Evolutionary conservation across 1,140 invertebrate genomes (phyloP).

Genomic region (Drosophila persimilis): DNA sequence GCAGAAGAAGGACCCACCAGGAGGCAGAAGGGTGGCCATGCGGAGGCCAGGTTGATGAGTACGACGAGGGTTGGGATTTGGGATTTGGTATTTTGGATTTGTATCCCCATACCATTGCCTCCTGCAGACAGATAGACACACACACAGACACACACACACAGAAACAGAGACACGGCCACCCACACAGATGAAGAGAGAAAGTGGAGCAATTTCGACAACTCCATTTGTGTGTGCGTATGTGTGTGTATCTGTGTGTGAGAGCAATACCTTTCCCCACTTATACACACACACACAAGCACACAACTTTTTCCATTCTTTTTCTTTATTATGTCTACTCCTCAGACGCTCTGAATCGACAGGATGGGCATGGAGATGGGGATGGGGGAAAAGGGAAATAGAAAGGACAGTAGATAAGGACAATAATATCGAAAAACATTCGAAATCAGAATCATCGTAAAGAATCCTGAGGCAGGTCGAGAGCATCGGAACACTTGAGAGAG

Average conservation of each 20-base stretch:
- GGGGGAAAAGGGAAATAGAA: slow-evolving; percentile 16
- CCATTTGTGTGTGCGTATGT: slow-evolving; percentile 49
- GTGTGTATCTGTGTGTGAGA: slow-evolving; percentile 20
- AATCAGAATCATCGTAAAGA: slow-evolving; percentile 30
- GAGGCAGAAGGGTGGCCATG: slow-evolving; percentile 17
- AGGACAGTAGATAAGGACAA: slow-evolving; percentile 17
- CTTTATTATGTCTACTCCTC: slow-evolving; percentile 69
- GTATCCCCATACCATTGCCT: slow-evolving; percentile 3
- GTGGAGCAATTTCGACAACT: slow-evolving; percentile 75
- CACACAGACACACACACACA: slow-evolving; percentile 16
- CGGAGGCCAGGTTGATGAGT: slow-evolving; percentile 51
- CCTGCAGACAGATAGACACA: slow-evolving; percentile 53
- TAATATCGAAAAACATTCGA: slow-evolving; percentile 3
- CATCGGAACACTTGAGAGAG: too few species aligned
- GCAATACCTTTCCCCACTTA: not conserved
- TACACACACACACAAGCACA: slow-evolving; percentile 14
- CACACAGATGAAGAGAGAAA: slow-evolving; percentile 22
- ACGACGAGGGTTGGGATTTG: slow-evolving; percentile 37
- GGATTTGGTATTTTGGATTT: slow-evolving; percentile 24
- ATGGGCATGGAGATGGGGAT: not conserved
- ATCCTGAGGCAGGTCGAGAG: slow-evolving; percentile 25
- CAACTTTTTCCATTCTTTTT: slow-evolving; percentile 55
- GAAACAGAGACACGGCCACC: too few species aligned
- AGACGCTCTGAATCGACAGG: slow-evolving; percentile 33
- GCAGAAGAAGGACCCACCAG: too few species aligned